Conservation (phyloP, 2,113 vertebrate genomes). For the Indri indri region DNA sequence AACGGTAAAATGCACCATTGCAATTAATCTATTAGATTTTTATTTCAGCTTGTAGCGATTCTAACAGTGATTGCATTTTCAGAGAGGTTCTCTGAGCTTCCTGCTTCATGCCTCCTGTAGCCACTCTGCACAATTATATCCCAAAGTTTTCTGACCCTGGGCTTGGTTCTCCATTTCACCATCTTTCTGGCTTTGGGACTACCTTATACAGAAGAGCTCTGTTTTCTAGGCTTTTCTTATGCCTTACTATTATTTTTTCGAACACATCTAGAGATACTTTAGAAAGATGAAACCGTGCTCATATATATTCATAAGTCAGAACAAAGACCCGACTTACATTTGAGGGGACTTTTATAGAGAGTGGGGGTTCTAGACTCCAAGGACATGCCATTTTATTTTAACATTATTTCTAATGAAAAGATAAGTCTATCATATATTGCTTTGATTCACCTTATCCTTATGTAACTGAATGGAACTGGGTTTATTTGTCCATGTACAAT, state of each 20-base stretch:
- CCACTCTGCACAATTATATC: background rate
- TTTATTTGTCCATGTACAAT: no score
- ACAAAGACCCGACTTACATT: background rate
- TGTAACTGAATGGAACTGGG: no score
- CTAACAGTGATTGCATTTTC: background rate
- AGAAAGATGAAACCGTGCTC: background rate
- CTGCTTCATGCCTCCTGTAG: background rate
- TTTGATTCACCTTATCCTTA: background rate
- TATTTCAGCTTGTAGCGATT: background rate
- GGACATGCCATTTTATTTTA: conserved; percentile 10
- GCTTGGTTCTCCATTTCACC: background rate
- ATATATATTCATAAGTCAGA: background rate
- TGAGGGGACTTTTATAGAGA: background rate
- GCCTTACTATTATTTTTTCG: background rate
- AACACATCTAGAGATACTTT: background rate
- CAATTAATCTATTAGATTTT: background rate
- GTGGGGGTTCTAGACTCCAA: background rate
- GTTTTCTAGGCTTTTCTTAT: background rate
- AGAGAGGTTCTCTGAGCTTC: background rate
- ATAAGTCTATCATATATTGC: background rate
- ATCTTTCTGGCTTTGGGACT: background rate
- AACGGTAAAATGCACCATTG: background rate
- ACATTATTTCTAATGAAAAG: background rate
- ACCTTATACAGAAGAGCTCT: background rate
- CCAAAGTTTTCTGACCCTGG: background rate